phyloP scores from a whole-genome alignment of 1,140 invertebrate species.

The Drusus annulatus region DNA sequence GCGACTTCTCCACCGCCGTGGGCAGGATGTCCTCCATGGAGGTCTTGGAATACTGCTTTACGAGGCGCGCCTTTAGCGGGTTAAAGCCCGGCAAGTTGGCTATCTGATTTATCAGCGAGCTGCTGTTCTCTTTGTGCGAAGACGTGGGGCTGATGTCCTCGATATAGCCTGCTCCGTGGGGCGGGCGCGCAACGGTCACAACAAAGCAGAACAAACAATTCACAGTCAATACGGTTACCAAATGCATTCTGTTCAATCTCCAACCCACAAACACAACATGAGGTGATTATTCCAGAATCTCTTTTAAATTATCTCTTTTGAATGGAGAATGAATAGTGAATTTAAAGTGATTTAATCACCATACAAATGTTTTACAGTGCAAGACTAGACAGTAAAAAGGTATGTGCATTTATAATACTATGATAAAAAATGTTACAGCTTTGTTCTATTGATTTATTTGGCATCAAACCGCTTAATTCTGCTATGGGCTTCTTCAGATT shows the following conservation, averaged over 20 bases:
- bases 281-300: too few species aligned
- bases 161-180: conserved; percentile 49
- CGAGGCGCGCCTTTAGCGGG: conserved; percentile 76
- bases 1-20: conserved; percentile 80
- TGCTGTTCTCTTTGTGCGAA: conserved; percentile 75
- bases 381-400: too few species aligned
- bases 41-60: conserved; percentile 76
- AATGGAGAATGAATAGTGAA: too few species aligned
- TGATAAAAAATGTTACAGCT: too few species aligned
- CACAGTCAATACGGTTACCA: conserved; percentile 17
- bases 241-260: conserved; percentile 36
- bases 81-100: conserved; percentile 76
- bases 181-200: conserved; percentile 43
- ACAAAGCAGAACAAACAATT: conserved; percentile 48
- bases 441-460: too few species aligned
- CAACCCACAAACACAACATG: too few species aligned
- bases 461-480: too few species aligned
- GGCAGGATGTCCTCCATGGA: conserved; percentile 73
- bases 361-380: too few species aligned
- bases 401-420: too few species aligned
- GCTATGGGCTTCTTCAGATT: too few species aligned
- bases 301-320: too few species aligned
- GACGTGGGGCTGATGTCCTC: conserved; percentile 71
- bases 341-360: too few species aligned
- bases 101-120: conserved; percentile 77